Evolutionary conservation across 2,113 vertebrate species (phyloP), one percentile per base, ranked within the genome.

Genomic region (Hystrix brachyura): DNA sequence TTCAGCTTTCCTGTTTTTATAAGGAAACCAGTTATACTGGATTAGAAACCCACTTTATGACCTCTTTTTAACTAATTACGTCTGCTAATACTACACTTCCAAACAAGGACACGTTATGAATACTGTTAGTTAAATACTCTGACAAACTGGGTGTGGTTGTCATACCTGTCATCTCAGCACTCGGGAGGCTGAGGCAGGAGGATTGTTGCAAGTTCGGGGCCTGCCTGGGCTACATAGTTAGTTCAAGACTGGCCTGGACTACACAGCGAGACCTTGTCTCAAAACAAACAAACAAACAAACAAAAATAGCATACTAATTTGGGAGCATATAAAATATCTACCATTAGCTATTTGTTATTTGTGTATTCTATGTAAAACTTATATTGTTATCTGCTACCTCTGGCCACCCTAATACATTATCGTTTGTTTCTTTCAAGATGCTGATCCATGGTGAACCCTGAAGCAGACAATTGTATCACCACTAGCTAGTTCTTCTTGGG

Each of bases 381-480:
- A 21, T 13, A 55, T 38, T 67, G 60, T 60, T 74, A 46, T 29
- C 71, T 90, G 48, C 18, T 59, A 29, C 86, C 17, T 85, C 48
- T 51, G 27, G 2, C 21, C 74, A 29, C 1, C 1, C 4, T 5
- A 7, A 2, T 19, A 13, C 1, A 27, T 46, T 1, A 84, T 10
- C 84, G 13, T 14, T 65, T 27, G 65, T 29, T 91, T 46, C 76
- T 86, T 86, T 86, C 43, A 94, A 57, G 27, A 53, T 1, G 55
- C 19, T 38, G 11, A 38, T 38, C n/a, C 71, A 51, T 67, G 11
- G 29, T 71, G 7, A 90, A 79, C 18, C 11, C 0, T 34, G 18
- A 91, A 69, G 2, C 0, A 64, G 74, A 53, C 1, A 62, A 25
- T 38, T 60, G 5, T 18, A 32, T 25, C 76, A 29, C 25, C 10